A percentile compares a stretch with the other conserved stretches of the same genome.
Evolutionary conservation across 2,113 vertebrate genomes (phyloP).

Genomic region (Polyodon spathula): DNA sequence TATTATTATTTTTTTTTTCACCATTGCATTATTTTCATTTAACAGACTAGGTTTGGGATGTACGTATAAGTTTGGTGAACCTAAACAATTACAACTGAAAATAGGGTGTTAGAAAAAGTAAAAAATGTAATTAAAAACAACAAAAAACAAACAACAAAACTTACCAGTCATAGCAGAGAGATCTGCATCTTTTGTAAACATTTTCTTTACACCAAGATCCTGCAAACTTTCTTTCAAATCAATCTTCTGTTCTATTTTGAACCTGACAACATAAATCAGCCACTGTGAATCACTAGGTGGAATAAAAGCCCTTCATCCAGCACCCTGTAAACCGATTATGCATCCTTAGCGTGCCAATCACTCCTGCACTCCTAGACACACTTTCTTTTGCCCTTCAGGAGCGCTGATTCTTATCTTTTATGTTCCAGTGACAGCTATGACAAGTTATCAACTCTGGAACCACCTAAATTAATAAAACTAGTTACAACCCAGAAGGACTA

Average conservation of each 20-base stretch:
- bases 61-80: too few species aligned
- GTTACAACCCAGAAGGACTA: too few species aligned
- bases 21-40: too few species aligned
- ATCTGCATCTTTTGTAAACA: slow-evolving; percentile 80
- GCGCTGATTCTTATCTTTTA: neutral
- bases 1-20: too few species aligned
- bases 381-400: neutral
- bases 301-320: neutral
- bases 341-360: neutral
- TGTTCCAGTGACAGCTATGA: neutral
- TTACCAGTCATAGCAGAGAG: slow-evolving; percentile 87
- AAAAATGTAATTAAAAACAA: neutral
- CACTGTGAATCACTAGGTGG: neutral
- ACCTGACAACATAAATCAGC: slow-evolving; percentile 48
- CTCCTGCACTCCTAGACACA: neutral
- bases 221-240: slow-evolving; percentile 79
- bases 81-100: too few species aligned
- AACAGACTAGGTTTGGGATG: too few species aligned
- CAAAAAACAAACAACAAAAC: slow-evolving; percentile 14
- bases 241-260: slow-evolving; percentile 87
- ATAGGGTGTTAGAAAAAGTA: too few species aligned
- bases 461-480: neutral
- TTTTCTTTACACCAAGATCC: slow-evolving; percentile 76
- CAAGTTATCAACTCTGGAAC: neutral
- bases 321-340: neutral